A percentile compares a stretch with the other conserved stretches of the same genome.
phyloP scores from a whole-genome alignment of 2,113 vertebrate genomes.

The Cavia porcellus region DNA sequence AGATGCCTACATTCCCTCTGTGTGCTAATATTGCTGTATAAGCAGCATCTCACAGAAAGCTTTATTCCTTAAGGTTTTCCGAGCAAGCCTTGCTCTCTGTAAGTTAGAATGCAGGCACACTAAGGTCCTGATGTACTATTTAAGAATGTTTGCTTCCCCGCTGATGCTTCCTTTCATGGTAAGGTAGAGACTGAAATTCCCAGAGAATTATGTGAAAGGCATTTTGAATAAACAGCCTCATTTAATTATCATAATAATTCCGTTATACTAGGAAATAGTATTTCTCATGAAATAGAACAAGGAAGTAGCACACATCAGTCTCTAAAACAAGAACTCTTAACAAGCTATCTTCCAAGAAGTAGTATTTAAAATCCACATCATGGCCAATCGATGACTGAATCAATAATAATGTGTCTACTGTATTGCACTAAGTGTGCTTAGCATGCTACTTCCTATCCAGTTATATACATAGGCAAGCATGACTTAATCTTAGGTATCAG shows the following conservation, averaged over 20 bases:
- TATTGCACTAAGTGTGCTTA: neutral
- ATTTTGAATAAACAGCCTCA: too few relatives aligned
- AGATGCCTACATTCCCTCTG: neutral
- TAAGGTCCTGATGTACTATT: too few relatives aligned
- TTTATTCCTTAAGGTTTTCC: too few relatives aligned
- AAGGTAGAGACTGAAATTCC: too few relatives aligned
- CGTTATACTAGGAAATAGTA: too few relatives aligned
- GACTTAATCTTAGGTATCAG: slow-evolving; percentile 37
- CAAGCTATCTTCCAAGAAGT: neutral
- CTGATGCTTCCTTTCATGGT: too few relatives aligned
- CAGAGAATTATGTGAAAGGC: too few relatives aligned
- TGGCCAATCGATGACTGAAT: neutral
- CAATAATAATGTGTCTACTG: neutral
- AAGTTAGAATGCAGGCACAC: too few relatives aligned
- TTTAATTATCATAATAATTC: too few relatives aligned
- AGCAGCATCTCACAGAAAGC: neutral
- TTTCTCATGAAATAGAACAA: neutral
- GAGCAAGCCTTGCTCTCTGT: too few relatives aligned
- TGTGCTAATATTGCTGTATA: neutral
- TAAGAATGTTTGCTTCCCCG: too few relatives aligned
- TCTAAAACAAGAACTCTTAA: slow-evolving; percentile 42
- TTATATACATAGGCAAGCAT: neutral
- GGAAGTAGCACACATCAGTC: neutral
- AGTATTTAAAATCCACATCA: slow-evolving; percentile 66
- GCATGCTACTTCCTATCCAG: neutral